Evolutionary conservation across 2,888 invertebrate genomes (phyloP).

Genomic region (Drosophila helvetica): DNA sequence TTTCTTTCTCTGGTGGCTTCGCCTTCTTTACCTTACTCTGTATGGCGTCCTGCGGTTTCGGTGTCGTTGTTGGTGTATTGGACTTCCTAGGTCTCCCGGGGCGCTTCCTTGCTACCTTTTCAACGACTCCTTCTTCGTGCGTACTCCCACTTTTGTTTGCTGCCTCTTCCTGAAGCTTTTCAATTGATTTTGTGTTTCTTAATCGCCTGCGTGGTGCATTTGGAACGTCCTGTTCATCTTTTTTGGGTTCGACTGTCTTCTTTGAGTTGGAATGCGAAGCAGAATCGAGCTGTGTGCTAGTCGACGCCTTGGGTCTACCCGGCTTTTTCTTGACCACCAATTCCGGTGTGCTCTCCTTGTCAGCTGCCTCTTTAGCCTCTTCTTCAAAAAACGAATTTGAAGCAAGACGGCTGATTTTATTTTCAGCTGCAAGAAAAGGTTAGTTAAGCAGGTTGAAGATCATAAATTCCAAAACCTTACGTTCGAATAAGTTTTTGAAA

Average conservation of each 20-base stretch:
- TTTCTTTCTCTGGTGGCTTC: background rate
- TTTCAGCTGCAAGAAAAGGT: background rate
- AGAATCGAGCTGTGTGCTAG: background rate
- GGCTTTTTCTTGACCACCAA: background rate
- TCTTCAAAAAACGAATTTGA: background rate
- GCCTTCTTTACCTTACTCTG: background rate
- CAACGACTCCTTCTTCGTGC: background rate
- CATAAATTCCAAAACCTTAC: background rate
- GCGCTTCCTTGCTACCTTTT: background rate
- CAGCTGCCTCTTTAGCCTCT: background rate
- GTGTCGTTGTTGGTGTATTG: background rate
- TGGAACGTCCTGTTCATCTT: background rate
- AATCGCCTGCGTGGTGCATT: background rate
- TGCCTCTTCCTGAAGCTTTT: background rate
- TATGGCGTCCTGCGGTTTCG: background rate
- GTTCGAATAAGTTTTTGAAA: background rate
- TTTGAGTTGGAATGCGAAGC: background rate
- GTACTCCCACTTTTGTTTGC: background rate
- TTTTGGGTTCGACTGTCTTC: background rate
- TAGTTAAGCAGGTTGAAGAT: background rate
- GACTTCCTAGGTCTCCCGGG: background rate
- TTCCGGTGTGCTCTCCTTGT: background rate
- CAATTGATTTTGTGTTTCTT: background rate
- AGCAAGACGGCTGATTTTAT: background rate
- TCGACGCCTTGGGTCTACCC: background rate